These are phyloP conservation scores for Parasteatoda tepidariorum DNA, from an alignment of 1,140 invertebrate species.

Conservation along the genomic window DNA sequence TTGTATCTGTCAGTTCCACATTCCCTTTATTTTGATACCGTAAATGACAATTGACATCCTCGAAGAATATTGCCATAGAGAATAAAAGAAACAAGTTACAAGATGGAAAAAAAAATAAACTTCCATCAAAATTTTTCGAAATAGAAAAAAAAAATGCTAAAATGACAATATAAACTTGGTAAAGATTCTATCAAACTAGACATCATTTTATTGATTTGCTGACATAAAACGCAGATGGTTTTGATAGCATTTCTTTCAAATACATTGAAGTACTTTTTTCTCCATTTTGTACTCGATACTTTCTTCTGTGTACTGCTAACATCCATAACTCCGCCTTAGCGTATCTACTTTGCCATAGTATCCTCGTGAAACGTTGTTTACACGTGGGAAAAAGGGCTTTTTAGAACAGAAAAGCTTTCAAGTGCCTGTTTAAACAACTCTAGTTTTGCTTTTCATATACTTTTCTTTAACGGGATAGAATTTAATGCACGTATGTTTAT, in stretches of 20 bases:
- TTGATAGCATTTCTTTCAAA: conserved; percentile 44
- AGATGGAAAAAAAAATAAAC: neutral
- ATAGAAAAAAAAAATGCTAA: neutral
- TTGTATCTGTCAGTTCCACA: neutral
- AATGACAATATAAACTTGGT: conserved; percentile 16
- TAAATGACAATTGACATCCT: neutral
- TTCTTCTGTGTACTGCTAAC: conserved; percentile 22
- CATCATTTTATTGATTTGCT: conserved; percentile 54
- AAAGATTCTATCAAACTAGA: neutral
- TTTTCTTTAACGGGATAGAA: neutral
- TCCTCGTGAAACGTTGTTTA: conserved; percentile 12
- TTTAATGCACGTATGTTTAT: neutral
- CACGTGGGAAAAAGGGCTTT: neutral
- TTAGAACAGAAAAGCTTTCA: conserved; percentile 9
- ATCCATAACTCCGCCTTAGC: conserved; percentile 15
- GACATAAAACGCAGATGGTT: conserved; percentile 37
- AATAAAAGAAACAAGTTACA: neutral
- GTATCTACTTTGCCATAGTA: conserved; percentile 2
- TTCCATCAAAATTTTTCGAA: neutral
- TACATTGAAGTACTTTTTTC: conserved; percentile 12
- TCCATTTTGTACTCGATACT: conserved; percentile 29
- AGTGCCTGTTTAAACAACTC: conserved; percentile 4
- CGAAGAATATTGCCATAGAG: neutral
- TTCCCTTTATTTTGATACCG: neutral
- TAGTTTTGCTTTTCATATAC: neutral